Base-by-base conservation (phyloP, 2,113 vertebrate genomes). In the Pyrgilauda ruficollis region DNA sequence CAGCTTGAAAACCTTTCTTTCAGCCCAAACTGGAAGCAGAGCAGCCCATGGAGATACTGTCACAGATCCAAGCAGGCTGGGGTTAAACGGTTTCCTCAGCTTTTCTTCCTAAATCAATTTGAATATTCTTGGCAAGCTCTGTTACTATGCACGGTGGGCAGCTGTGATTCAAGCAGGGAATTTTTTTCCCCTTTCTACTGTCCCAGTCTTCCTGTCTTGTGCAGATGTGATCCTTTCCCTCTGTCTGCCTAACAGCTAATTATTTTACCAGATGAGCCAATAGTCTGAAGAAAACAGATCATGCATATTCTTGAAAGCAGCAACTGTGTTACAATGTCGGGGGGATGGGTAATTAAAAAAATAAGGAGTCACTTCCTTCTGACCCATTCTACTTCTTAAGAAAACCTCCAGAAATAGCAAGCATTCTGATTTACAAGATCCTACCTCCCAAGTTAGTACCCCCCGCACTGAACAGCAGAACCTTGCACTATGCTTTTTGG, bases 211-310 rank as follows among this genome's bases (percentile, higher is more conserved):
- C 97, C 97, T 96, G 93, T 94, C 94, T 96, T 90, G 94, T 96
- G 93, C 97, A 97, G 97, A 96, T 96, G 97, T 84, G 93, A 89
- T 95, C 86, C 92, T 90, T 95, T 96, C 95, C 86, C 90, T 96
- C 96, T 69, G 90, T 90, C 96, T 97, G 96, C 95, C 86, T 97
- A 96, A 90, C 93, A 96, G 93, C 90, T 98, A 96, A 98, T 97
- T 95, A 94, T 96, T 98, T 97, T 97, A 97, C 87, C 98, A 98
- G 97, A 94, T 22, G 72, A 96, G 92, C 93, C 93, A 85, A 56
- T 3, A 88, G 93, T 77, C 92, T 96, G 93, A 94, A 96, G 94
- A 97, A 97, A 97, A 97, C 86, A 96, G 93, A 87, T 66, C 56
- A 50, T 41, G 88, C 68, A 59, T 93, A 96, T 94, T 96, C 97